Evolutionary conservation across 2,888 invertebrate species (phyloP).

Genomic region (Drosophila histrio): DNA sequence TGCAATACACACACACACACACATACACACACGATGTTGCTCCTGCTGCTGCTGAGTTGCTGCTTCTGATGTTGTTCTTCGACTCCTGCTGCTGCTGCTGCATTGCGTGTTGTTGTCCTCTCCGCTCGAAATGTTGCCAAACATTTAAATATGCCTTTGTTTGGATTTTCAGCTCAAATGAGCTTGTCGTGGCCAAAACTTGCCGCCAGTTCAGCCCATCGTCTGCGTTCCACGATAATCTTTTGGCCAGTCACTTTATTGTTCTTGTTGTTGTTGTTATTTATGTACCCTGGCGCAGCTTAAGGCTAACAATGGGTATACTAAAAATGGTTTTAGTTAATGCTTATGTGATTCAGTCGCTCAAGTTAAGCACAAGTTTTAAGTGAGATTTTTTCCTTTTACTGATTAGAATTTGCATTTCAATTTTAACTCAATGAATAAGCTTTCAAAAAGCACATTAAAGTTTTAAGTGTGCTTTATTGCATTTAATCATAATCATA

Average conservation of each 20-base stretch:
- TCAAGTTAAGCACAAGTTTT: background rate
- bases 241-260: conserved; percentile 33
- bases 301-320: conserved; percentile 1
- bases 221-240: conserved; percentile 52
- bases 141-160: conserved; percentile 79
- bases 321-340: background rate
- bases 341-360: background rate
- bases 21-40: conserved; percentile 11
- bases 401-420: no score
- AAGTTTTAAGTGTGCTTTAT: background rate
- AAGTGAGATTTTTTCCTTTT: no score
- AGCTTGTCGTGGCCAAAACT: conserved; percentile 59
- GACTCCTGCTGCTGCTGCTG: conserved; percentile 15
- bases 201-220: conserved; percentile 45
- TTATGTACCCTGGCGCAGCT: conserved; percentile 23
- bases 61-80: conserved; percentile 11
- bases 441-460: background rate
- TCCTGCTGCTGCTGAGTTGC: conserved; percentile 30
- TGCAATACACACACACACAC: conserved; percentile 20
- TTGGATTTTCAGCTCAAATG: conserved; percentile 71
- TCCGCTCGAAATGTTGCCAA: conserved; percentile 58
- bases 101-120: conserved; percentile 23
- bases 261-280: conserved; percentile 22
- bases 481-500: no score
- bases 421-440: no score